These are phyloP conservation scores for Pseudococcus jackbeardsleyi DNA, from an alignment of 2,888 invertebrate species.

Conservation along the genomic window DNA sequence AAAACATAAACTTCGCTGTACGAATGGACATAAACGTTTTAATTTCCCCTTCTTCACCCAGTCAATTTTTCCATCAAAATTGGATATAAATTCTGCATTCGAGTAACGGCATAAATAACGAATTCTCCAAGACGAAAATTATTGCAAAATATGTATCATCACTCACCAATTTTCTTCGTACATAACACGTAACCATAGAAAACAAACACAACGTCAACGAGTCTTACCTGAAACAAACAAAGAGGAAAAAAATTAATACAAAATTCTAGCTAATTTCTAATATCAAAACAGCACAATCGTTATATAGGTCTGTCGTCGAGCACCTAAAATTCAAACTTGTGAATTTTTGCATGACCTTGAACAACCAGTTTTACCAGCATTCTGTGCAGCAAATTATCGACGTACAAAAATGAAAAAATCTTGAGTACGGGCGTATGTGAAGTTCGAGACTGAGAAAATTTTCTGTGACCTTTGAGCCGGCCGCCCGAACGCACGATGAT, in stretches of 20 bases:
- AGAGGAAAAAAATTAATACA: background rate
- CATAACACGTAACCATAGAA: background rate
- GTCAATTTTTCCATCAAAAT: background rate
- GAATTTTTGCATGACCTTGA: conserved; percentile 20
- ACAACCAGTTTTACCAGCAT: conserved; percentile 28
- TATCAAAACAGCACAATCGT: background rate
- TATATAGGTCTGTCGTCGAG: background rate
- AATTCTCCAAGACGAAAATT: background rate
- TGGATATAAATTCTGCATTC: background rate
- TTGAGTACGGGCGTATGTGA: background rate
- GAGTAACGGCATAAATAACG: background rate
- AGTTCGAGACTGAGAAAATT: background rate
- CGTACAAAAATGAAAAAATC: background rate
- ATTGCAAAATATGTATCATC: background rate
- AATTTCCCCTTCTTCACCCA: background rate
- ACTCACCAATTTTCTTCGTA: background rate
- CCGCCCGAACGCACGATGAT: conserved; percentile 1
- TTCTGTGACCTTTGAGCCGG: background rate
- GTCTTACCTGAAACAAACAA: background rate
- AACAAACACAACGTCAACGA: background rate
- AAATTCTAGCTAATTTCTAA: background rate
- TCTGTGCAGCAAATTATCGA: background rate
- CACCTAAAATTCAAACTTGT: background rate
- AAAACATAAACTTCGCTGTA: background rate
- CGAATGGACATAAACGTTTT: background rate